Percentiles rank a stretch among this genome's conserved stretches.
phyloP scores from a whole-genome alignment of 1,140 invertebrate genomes.

The Planococcus citri region DNA sequence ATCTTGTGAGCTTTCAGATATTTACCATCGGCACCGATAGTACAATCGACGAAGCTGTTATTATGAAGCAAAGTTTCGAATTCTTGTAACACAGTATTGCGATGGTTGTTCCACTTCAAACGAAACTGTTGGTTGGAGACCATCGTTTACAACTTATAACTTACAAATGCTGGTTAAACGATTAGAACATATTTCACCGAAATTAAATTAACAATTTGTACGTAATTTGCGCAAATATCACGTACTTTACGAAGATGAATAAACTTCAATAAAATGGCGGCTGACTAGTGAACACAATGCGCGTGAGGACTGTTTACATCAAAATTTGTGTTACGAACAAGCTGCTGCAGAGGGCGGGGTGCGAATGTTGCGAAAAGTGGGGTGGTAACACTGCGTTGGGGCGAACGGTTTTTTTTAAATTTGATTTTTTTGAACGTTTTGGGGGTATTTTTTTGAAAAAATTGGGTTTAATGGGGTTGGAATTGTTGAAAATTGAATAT shows the following conservation, averaged over 20 bases:
- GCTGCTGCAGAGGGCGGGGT: too few species aligned
- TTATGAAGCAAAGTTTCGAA: constrained; percentile 31
- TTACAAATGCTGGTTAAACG: neutral
- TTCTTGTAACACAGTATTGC: constrained; percentile 32
- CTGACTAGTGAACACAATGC: constrained; percentile 1
- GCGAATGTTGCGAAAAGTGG: too few species aligned
- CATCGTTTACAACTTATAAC: neutral
- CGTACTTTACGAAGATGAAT: neutral
- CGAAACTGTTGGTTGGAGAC: constrained; percentile 33
- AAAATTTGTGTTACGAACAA: too few species aligned
- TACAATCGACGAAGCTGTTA: constrained; percentile 81
- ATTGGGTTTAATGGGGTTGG: too few species aligned
- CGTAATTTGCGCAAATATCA: neutral
- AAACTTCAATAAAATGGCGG: neutral
- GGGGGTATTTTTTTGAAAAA: too few species aligned
- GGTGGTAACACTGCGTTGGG: too few species aligned
- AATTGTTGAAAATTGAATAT: too few species aligned
- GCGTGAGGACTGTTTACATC: too few species aligned
- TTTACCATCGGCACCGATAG: constrained; percentile 74
- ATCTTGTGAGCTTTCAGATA: constrained; percentile 75
- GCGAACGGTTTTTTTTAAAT: too few species aligned
- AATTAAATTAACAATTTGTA: neutral
- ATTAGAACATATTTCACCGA: neutral
- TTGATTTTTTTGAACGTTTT: too few species aligned
- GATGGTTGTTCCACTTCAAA: constrained; percentile 34